These are phyloP conservation scores for Temnothorax rugatulus DNA, from an alignment of 2,888 invertebrate genomes.

Conservation along the genomic window DNA sequence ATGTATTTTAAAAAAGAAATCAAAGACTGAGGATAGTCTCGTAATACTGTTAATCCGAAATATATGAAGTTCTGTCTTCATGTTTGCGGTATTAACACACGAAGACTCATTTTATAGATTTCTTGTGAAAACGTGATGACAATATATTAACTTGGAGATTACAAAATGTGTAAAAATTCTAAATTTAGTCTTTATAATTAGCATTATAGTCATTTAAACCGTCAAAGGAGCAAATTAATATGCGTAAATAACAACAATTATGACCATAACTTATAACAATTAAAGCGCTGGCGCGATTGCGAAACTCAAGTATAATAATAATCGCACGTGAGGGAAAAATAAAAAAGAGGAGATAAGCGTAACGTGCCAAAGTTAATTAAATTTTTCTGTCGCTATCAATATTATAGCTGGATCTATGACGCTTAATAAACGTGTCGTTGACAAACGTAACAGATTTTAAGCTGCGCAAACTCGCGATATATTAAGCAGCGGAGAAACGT, in stretches of 20 bases:
- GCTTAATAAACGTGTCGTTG: background rate
- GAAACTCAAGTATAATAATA: background rate
- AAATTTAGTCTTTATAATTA: background rate
- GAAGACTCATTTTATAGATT: background rate
- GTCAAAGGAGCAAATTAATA: constrained; percentile 11
- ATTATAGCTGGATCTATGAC: background rate
- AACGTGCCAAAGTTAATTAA: constrained; percentile 2
- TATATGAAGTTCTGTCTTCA: constrained; percentile 42
- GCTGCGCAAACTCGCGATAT: background rate
- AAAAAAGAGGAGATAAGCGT: background rate
- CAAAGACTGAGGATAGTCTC: constrained; percentile 45
- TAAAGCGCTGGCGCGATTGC: background rate
- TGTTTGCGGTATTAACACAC: constrained; percentile 23
- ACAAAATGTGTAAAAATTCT: constrained; percentile 14
- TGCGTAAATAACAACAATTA: constrained; percentile 1
- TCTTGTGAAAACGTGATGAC: background rate
- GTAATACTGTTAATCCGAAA: constrained; percentile 41
- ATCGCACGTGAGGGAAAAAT: background rate
- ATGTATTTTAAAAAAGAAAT: constrained; percentile 15
- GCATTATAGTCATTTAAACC: constrained; percentile 11
- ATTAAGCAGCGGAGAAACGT: constrained; percentile 3
- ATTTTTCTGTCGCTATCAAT: background rate
- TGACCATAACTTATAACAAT: background rate
- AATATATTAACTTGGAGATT: background rate
- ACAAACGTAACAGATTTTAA: constrained; percentile 9